Percentiles rank a stretch among this genome's conserved stretches.
Conservation (phyloP, 2,113 vertebrate genomes). For the Oryzias javanicus region DNA sequence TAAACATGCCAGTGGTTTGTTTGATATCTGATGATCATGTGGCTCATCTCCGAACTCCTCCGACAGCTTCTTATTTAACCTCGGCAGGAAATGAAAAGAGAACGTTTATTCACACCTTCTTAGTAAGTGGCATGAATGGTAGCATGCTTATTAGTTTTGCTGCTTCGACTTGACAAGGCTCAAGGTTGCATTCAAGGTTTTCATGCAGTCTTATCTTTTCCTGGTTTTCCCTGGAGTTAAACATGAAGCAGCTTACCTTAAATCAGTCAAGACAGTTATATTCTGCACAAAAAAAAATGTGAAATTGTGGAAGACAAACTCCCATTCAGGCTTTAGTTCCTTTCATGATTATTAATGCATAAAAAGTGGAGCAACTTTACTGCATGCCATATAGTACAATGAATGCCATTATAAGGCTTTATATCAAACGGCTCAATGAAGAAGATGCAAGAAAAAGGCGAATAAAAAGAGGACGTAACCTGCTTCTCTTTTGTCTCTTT, state of each 20-base stretch:
- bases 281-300: neutral
- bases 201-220: neutral
- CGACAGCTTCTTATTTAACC: slow-evolving; percentile 33
- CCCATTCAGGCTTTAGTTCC: neutral
- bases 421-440: neutral
- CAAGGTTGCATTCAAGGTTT: slow-evolving; percentile 1
- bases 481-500: slow-evolving; percentile 19
- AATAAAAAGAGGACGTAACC: neutral
- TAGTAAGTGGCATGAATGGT: slow-evolving; percentile 20
- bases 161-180: slow-evolving; percentile 6
- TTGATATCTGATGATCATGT: neutral
- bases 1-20: slow-evolving; percentile 25
- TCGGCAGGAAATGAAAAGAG: slow-evolving; percentile 14
- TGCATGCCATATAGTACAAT: neutral
- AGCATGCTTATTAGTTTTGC: neutral
- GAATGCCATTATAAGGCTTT: neutral
- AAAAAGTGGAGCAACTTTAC: neutral
- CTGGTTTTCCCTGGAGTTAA: neutral
- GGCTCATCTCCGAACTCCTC: neutral
- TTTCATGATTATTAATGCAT: neutral
- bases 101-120: slow-evolving; percentile 19
- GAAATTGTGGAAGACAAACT: neutral
- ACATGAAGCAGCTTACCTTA: slow-evolving; percentile 7
- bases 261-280: neutral
- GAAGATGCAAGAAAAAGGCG: neutral